Percentiles rank a stretch among this genome's conserved stretches.
Evolutionary conservation across 2,888 invertebrate genomes (phyloP).

Genomic region (Barypeithes pellucidus): DNA sequence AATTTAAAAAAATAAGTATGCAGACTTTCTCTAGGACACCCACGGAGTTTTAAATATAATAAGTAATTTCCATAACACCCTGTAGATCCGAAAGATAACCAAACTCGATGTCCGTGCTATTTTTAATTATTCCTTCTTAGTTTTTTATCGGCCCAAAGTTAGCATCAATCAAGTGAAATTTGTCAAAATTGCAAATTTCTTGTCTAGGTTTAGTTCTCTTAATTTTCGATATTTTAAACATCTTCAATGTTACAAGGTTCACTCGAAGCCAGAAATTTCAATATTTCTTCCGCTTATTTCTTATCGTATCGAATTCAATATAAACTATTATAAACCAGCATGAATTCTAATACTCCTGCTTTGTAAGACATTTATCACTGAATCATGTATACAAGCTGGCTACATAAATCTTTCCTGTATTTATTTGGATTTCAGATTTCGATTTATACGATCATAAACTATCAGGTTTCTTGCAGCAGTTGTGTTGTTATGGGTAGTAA

Average conservation of each 20-base stretch:
- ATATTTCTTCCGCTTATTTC: conserved; percentile 19
- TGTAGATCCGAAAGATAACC: no score
- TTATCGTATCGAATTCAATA: conserved; percentile 18
- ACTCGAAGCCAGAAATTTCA: conserved; percentile 12
- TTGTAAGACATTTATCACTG: conserved; percentile 30
- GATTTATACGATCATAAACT: conserved; percentile 18
- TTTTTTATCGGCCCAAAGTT: no score
- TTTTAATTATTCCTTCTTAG: no score
- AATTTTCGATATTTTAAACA: background rate
- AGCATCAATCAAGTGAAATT: no score
- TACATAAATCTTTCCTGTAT: conserved; percentile 26
- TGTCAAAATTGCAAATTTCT: no score
- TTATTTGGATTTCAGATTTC: conserved; percentile 29
- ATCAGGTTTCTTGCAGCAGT: conserved; percentile 9
- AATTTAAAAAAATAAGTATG: no score
- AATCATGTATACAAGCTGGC: conserved; percentile 21
- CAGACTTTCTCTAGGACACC: no score
- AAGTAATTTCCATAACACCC: no score
- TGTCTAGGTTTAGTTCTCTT: no score
- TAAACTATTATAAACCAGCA: conserved; percentile 31
- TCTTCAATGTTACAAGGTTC: background rate
- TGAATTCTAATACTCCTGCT: conserved; percentile 26
- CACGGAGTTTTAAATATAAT: no score
- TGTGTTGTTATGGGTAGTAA: background rate
- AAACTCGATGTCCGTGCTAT: no score